Conservation (phyloP, 2,888 invertebrate species). For the Smittia sp. region DNA sequence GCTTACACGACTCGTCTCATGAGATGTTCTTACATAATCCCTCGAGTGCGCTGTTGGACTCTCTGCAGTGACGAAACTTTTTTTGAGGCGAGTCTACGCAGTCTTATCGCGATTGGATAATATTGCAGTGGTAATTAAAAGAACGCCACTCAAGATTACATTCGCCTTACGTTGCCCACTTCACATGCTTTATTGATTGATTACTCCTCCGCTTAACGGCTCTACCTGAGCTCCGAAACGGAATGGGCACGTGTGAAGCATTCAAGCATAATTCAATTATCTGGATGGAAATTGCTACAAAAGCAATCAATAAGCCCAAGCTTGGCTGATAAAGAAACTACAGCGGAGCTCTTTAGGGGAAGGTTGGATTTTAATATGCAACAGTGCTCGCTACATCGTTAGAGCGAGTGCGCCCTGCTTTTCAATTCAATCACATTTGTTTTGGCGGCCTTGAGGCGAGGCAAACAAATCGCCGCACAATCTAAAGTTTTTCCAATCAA, state of each 20-base stretch:
- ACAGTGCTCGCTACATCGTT: background rate
- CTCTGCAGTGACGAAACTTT: background rate
- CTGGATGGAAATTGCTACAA: background rate
- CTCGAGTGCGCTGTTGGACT: background rate
- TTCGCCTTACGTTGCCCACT: background rate
- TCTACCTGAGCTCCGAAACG: background rate
- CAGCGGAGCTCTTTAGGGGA: background rate
- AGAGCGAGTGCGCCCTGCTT: background rate
- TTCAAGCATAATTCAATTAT: background rate
- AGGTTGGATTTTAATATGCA: constrained; percentile 4
- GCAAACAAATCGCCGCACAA: background rate
- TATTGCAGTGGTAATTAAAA: constrained; percentile 25
- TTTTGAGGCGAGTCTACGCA: background rate
- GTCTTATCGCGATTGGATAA: constrained; percentile 21
- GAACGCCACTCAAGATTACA: background rate
- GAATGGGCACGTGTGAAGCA: background rate
- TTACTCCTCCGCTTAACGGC: background rate
- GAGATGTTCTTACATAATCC: background rate
- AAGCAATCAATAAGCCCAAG: constrained; percentile 10
- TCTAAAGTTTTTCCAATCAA: background rate
- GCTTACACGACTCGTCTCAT: background rate
- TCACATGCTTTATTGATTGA: constrained; percentile 11
- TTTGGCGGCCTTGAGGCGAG: background rate
- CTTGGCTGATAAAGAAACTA: background rate
- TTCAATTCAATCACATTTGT: background rate